Base-by-base conservation (phyloP, 1,140 invertebrate genomes). In the Drosophila pachea region DNA sequence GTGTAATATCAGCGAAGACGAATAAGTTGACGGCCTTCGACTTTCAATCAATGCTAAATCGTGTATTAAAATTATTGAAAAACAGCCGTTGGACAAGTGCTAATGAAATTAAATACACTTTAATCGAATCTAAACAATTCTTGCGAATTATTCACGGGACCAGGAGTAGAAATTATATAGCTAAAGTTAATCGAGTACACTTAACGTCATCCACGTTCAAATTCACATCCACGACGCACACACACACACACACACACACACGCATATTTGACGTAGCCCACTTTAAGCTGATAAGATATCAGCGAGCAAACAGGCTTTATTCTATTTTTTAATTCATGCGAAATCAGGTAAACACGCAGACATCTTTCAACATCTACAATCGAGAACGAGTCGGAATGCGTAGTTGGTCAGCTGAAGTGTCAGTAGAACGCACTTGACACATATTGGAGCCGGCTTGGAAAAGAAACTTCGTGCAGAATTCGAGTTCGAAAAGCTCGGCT, bases 401-500 rank as follows among this genome's bases (percentile, higher is more conserved):
- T 40, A 54, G 14, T 54, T 60, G 53, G 11, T 22, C 22, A 22
- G 43, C 40, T 62, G 42, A 63, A 33, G 47, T 64, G 70, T 61
- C 71, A 73, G 71, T 43, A 14, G 47, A 69, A 73, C 48, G 59
- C 66, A 73, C 79, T 84, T 83, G 79, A 86, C 79, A 83, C 81
- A 83, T 76, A 84, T 83, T 72, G 36, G 33, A 50, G 60, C 48
- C 71, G 53, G 35, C 35, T 52, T 42, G 29, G 22, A 62, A 59
- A 59, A 56, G 22, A 61, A 75, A 52, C 45, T 81, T 62, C 42
- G 60, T 42, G 14, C 16, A 66, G 65, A 67, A 69, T 40, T 53
- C 45, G 58, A 62, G 40, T 56, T 49, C 50, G 49, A 65, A 71
- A 61, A 36, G 64, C 65, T 58, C 50, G 53, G 65, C 72, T 54